Evolutionary conservation across 2,888 invertebrate genomes (phyloP).

Genomic region (Acleris sparsana): DNA sequence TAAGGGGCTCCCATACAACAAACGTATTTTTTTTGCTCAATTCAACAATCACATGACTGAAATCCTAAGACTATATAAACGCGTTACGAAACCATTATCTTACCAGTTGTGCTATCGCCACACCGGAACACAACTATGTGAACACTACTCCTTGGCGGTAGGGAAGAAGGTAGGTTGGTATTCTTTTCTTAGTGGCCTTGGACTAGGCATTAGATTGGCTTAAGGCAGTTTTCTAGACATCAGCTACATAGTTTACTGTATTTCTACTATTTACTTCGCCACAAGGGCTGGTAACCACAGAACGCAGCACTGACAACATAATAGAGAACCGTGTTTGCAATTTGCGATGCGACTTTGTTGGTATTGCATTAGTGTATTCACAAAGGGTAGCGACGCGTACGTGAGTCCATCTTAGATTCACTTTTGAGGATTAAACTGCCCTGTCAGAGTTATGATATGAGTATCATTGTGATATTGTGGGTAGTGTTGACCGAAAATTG

Average conservation of each 20-base stretch:
- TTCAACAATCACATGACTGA: too few species aligned
- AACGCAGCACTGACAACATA: conserved; percentile 19
- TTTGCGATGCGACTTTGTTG: conserved; percentile 17
- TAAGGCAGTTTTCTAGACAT: too few species aligned
- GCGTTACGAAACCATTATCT: too few species aligned
- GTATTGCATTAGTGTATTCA: conserved; percentile 33
- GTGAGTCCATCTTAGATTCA: conserved; percentile 22
- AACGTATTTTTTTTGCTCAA: too few species aligned
- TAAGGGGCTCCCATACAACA: too few species aligned
- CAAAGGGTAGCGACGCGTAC: conserved; percentile 9
- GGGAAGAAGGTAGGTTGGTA: too few species aligned
- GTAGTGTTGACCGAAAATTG: background rate
- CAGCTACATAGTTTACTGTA: background rate
- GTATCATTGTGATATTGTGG: background rate
- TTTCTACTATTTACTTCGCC: background rate
- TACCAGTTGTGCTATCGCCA: too few species aligned
- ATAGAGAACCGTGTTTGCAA: conserved; percentile 23
- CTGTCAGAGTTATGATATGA: background rate
- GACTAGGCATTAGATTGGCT: too few species aligned
- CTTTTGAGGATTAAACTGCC: conserved; percentile 18
- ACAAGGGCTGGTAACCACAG: conserved; percentile 2
- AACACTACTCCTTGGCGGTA: too few species aligned
- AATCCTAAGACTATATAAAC: too few species aligned
- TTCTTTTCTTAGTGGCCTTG: too few species aligned
- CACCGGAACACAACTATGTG: too few species aligned